These are phyloP conservation scores for Cenopis cana DNA, from an alignment of 2,888 invertebrate genomes.

Conservation along the genomic window DNA sequence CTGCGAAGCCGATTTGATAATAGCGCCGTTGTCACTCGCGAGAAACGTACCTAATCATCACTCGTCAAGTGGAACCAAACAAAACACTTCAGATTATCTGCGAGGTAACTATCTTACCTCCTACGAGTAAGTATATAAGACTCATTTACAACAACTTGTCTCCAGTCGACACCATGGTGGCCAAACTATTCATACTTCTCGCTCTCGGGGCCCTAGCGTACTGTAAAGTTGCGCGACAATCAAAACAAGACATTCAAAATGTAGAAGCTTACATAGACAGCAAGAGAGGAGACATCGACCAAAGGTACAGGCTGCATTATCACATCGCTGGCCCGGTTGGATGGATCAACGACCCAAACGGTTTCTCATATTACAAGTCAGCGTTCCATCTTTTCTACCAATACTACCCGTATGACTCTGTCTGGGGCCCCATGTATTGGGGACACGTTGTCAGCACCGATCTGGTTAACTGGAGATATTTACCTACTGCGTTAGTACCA, in stretches of 20 bases:
- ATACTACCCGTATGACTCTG: constrained; percentile 76
- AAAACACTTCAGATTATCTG: constrained; percentile 38
- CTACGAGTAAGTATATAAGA: constrained; percentile 39
- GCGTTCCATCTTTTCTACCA: constrained; percentile 84
- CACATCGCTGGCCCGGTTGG: constrained; percentile 77
- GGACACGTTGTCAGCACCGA: constrained; percentile 79
- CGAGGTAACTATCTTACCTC: constrained; percentile 29
- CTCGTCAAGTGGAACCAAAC: constrained; percentile 37
- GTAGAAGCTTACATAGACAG: constrained; percentile 69
- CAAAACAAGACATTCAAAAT: constrained; percentile 52
- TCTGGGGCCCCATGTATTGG: constrained; percentile 84
- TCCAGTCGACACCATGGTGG: constrained; percentile 26
- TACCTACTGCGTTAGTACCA: constrained; percentile 79
- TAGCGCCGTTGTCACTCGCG: not conserved
- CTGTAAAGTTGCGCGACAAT: constrained; percentile 52
- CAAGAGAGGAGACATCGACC: constrained; percentile 66
- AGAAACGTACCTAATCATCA: constrained; percentile 28
- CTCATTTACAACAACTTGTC: not conserved
- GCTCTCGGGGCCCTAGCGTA: constrained; percentile 53
- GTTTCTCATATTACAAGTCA: constrained; percentile 79
- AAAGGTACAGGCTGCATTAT: constrained; percentile 69
- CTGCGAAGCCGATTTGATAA: constrained; percentile 16
- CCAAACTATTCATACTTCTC: constrained; percentile 47
- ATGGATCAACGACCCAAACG: constrained; percentile 86
- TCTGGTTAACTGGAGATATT: constrained; percentile 78